phyloP scores from a whole-genome alignment of 2,888 invertebrate species.

The Keiferia lycopersicella region DNA sequence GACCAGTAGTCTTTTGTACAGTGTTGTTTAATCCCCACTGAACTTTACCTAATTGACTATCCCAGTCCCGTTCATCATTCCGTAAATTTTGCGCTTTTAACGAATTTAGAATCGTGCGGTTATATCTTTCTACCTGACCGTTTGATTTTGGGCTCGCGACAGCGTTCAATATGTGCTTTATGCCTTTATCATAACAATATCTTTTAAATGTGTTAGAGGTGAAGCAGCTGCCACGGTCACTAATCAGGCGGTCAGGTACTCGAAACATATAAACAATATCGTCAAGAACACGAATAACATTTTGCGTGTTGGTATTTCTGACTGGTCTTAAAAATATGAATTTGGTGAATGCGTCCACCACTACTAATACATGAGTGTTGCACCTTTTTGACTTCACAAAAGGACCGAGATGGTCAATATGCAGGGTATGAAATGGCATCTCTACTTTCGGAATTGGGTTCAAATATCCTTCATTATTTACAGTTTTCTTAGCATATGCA shows the following conservation, averaged over 20 bases:
- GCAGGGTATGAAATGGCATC: slow-evolving; percentile 44
- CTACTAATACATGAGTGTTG: slow-evolving; percentile 34
- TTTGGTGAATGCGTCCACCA: slow-evolving; percentile 26
- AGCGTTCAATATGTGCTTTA: slow-evolving; percentile 27
- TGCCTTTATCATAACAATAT: slow-evolving; percentile 23
- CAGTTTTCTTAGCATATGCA: slow-evolving; percentile 13
- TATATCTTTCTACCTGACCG: slow-evolving; percentile 30
- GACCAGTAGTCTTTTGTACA: slow-evolving; percentile 25
- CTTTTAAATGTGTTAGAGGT: slow-evolving; percentile 19
- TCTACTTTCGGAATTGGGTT: slow-evolving; percentile 20
- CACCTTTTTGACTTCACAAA: slow-evolving; percentile 40
- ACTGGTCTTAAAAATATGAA: slow-evolving; percentile 30
- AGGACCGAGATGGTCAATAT: slow-evolving; percentile 48
- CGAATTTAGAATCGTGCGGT: slow-evolving; percentile 25
- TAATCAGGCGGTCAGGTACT: slow-evolving; percentile 25
- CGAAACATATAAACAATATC: slow-evolving; percentile 22
- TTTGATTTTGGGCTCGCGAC: slow-evolving; percentile 32
- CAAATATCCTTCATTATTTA: slow-evolving; percentile 11
- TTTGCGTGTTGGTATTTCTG: slow-evolving; percentile 7
- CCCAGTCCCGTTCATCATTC: slow-evolving; percentile 18
- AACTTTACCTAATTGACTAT: slow-evolving; percentile 27
- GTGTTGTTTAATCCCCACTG: slow-evolving; percentile 28
- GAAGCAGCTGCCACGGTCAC: slow-evolving; percentile 25
- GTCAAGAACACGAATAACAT: neutral
- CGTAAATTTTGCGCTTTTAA: slow-evolving; percentile 20